These are phyloP conservation scores for Novumbra hubbsi DNA, from an alignment of 2,797 vertebrate species.

Conservation along the genomic window DNA sequence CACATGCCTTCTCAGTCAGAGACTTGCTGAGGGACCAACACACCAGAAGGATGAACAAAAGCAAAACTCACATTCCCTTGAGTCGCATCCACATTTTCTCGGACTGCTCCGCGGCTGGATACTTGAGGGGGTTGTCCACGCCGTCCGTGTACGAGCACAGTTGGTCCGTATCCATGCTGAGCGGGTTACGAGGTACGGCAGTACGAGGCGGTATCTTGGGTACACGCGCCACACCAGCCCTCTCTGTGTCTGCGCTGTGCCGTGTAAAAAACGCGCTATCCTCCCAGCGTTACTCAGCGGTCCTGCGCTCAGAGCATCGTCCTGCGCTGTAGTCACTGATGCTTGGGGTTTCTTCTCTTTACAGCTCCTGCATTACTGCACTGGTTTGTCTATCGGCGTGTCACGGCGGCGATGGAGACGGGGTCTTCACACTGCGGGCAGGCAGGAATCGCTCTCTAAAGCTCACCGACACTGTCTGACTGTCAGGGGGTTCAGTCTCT, in stretches of 20 bases:
- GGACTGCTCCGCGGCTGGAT: constrained; percentile 78
- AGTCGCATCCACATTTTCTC: constrained; percentile 88
- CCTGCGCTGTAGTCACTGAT: constrained; percentile 45
- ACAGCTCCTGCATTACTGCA: constrained; percentile 61
- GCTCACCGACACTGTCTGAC: constrained; percentile 29
- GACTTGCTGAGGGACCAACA: not conserved
- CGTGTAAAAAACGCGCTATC: constrained; percentile 36
- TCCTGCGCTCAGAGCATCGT: not conserved
- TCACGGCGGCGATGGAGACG: constrained; percentile 38
- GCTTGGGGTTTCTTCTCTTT: constrained; percentile 49
- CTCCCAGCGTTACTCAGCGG: constrained; percentile 62
- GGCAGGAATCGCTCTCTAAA: constrained; percentile 27
- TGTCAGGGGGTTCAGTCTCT: constrained; percentile 21
- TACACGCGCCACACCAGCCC: not conserved
- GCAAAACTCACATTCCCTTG: constrained; percentile 82
- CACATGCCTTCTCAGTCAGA: not conserved
- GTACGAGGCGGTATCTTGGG: constrained; percentile 24
- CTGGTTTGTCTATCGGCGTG: constrained; percentile 64
- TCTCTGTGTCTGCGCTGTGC: constrained; percentile 1
- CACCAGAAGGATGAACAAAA: not conserved
- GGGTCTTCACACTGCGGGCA: constrained; percentile 5
- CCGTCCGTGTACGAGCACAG: constrained; percentile 72
- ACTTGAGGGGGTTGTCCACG: constrained; percentile 77
- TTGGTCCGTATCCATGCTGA: constrained; percentile 63
- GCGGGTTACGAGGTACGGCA: constrained; percentile 23